These are phyloP conservation scores for Helostoma temminkii DNA, from an alignment of 2,797 vertebrate species.

Conservation along the genomic window DNA sequence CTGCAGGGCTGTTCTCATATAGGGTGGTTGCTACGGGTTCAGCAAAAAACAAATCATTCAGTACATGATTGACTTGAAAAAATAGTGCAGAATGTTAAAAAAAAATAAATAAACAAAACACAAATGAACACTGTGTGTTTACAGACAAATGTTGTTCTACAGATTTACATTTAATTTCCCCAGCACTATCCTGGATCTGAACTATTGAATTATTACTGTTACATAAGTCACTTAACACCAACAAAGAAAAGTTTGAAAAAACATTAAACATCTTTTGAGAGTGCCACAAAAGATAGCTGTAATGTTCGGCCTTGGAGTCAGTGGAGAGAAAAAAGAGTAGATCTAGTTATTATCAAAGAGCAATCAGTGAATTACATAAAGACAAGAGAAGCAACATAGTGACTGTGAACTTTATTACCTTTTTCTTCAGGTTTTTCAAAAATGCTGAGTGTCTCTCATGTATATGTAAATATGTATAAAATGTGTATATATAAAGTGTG, in stretches of 20 bases:
- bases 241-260: conserved; percentile 14
- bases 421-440: background rate
- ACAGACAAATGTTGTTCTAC: too few species aligned
- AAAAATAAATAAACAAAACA: too few species aligned
- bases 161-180: too few species aligned
- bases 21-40: conserved; percentile 16
- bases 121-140: too few species aligned
- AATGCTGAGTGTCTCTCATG: background rate
- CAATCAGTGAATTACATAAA: conserved; percentile 43
- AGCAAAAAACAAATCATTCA: background rate
- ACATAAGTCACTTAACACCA: conserved; percentile 7
- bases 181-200: too few species aligned
- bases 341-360: conserved; percentile 61
- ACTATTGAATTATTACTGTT: too few species aligned
- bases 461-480: background rate
- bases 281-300: conserved; percentile 63
- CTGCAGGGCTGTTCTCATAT: background rate
- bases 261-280: conserved; percentile 61
- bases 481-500: too few species aligned
- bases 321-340: conserved; percentile 61
- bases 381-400: too few species aligned
- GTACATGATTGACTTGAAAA: background rate
- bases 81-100: background rate
- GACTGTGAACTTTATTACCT: background rate
- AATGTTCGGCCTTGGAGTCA: conserved; percentile 71